Evolutionary conservation across 2,888 invertebrate species (phyloP).

Genomic region (Pandemis corylana): DNA sequence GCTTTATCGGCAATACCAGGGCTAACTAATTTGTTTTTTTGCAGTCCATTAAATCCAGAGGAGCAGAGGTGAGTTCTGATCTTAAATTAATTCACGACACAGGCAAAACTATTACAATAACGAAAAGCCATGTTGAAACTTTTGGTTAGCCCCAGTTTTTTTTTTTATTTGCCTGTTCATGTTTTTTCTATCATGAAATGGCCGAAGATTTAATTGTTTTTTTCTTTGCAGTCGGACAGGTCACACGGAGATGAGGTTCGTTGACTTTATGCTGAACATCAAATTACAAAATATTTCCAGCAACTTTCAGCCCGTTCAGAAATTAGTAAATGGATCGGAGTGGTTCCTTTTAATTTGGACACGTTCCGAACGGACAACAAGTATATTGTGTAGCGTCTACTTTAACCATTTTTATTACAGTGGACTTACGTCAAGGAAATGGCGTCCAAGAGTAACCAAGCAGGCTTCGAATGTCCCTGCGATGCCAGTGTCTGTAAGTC

Average conservation of each 20-base stretch:
- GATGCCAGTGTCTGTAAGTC: constrained; percentile 60
- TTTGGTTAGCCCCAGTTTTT: too few relatives aligned
- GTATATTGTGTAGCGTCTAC: too few relatives aligned
- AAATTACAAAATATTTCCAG: too few relatives aligned
- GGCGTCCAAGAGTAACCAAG: constrained; percentile 58
- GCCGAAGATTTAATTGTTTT: not conserved
- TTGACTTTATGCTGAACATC: not conserved
- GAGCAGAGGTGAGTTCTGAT: constrained; percentile 41
- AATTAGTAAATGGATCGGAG: too few relatives aligned
- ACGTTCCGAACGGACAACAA: too few relatives aligned
- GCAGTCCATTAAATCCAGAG: constrained; percentile 44
- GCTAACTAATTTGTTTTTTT: not conserved
- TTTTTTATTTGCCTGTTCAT: not conserved
- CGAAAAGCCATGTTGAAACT: too few relatives aligned
- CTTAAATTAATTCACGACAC: too few relatives aligned
- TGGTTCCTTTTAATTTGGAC: too few relatives aligned
- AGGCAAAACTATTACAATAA: not conserved
- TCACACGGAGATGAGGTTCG: constrained; percentile 40
- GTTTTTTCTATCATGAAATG: not conserved
- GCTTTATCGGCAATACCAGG: not conserved
- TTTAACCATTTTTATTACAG: constrained; percentile 14
- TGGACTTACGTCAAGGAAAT: constrained; percentile 42
- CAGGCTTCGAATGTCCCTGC: constrained; percentile 46
- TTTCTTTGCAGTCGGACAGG: constrained; percentile 39
- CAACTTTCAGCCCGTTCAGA: too few relatives aligned